A percentile compares a stretch with the other conserved stretches of the same genome.
Conservation (phyloP, 2,888 invertebrate genomes). For the Phengaris arion region DNA sequence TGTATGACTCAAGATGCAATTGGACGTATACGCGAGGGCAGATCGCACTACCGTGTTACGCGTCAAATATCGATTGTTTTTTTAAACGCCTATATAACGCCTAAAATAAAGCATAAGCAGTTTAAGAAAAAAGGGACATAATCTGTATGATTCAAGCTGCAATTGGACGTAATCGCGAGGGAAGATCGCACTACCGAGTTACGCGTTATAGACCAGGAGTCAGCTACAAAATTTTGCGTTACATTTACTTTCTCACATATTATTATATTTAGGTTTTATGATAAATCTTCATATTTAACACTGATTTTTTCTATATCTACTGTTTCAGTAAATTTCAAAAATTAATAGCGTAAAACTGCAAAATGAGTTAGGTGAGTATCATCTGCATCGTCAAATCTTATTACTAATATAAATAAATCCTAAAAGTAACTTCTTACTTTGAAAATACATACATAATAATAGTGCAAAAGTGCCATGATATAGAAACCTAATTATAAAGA, state of each 20-base stretch:
- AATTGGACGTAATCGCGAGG: conserved; percentile 49
- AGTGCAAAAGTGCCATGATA: not conserved
- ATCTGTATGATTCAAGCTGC: conserved; percentile 46
- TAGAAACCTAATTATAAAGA: conserved; percentile 7
- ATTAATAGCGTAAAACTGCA: no score
- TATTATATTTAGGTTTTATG: no score
- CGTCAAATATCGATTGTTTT: conserved; percentile 39
- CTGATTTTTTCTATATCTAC: no score
- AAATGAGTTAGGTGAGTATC: no score
- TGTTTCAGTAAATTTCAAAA: no score
- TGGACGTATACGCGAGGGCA: conserved; percentile 46
- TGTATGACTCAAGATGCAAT: conserved; percentile 47
- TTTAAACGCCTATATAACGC: no score
- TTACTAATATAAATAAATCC: no score
- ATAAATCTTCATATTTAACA: not conserved
- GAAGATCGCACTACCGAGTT: conserved; percentile 52
- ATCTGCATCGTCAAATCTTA: no score
- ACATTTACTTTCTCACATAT: not conserved
- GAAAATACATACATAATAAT: not conserved
- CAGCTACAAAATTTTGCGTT: conserved; percentile 3
- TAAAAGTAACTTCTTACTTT: not conserved
- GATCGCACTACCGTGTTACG: conserved; percentile 53
- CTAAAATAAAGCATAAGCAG: not conserved
- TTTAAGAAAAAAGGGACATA: conserved; percentile 37
- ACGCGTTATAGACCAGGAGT: conserved; percentile 56